Percentiles rank a stretch among this genome's conserved stretches.
These are phyloP conservation scores for Ceyx melanurus DNA, from an alignment of 2,113 vertebrate species.

Conservation along the genomic window DNA sequence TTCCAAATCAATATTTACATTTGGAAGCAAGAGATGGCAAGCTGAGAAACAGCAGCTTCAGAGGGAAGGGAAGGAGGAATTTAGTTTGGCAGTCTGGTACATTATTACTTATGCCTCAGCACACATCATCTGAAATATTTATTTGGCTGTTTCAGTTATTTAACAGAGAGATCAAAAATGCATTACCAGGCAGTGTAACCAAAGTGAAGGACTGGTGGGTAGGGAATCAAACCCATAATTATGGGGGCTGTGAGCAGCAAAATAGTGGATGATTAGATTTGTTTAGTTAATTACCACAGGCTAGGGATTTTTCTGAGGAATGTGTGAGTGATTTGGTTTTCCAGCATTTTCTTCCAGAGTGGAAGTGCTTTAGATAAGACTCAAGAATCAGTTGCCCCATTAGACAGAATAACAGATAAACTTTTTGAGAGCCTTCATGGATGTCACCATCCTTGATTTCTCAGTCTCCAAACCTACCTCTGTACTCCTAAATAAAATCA, in stretches of 20 bases:
- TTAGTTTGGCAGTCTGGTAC: not conserved
- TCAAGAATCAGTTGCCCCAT: not conserved
- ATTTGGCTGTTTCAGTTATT: conserved; percentile 30
- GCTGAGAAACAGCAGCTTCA: not conserved
- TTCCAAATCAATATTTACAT: not conserved
- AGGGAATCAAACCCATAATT: not conserved
- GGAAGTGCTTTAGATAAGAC: not conserved
- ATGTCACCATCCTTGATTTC: not conserved
- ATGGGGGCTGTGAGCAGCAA: not conserved
- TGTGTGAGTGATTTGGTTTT: not conserved
- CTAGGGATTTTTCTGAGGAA: not conserved
- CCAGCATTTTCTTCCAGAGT: not conserved
- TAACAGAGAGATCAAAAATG: conserved; percentile 37
- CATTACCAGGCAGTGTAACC: not conserved
- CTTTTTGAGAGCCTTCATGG: not conserved
- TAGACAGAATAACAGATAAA: not conserved
- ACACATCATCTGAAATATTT: conserved; percentile 34
- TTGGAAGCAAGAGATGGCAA: not conserved
- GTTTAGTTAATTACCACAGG: not conserved
- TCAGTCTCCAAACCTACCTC: not conserved
- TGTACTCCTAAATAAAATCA: not conserved
- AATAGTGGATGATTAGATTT: not conserved
- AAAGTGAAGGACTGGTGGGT: not conserved
- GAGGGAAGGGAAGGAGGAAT: not conserved
- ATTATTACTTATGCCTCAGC: not conserved